These are phyloP conservation scores for Girardia tigrina DNA, from an alignment of 2,888 invertebrate species.

Conservation along the genomic window DNA sequence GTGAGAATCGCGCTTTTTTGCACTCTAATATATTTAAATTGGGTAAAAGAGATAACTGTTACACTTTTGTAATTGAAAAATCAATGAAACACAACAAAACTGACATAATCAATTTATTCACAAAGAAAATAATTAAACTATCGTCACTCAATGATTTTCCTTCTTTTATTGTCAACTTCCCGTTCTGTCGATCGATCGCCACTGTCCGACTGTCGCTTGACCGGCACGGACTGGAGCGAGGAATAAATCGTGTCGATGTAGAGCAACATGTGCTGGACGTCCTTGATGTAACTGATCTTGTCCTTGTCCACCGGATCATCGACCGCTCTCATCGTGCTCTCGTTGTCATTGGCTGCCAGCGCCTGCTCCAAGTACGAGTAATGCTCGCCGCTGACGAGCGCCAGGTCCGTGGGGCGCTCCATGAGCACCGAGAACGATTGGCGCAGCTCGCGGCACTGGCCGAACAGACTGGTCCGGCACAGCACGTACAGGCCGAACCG, in stretches of 20 bases:
- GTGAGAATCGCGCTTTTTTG: too few species aligned
- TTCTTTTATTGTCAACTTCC: too few species aligned
- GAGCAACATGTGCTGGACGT: background rate
- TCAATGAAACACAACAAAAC: too few species aligned
- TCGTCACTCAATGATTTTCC: too few species aligned
- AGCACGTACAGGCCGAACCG: conserved; percentile 88
- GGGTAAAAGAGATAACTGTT: too few species aligned
- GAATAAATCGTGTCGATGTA: background rate
- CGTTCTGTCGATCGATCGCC: too few species aligned
- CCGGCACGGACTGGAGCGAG: too few species aligned
- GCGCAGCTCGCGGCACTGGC: conserved; percentile 87
- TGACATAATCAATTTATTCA: too few species aligned
- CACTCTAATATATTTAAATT: too few species aligned
- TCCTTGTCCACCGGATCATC: background rate
- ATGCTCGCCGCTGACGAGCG: background rate
- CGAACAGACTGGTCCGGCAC: conserved; percentile 75
- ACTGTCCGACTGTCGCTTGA: too few species aligned
- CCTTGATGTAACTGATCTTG: background rate
- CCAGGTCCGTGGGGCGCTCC: conserved; percentile 34
- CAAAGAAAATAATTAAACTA: too few species aligned
- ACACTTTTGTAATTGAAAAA: too few species aligned
- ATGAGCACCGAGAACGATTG: conserved; percentile 77
- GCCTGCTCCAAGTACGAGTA: background rate
- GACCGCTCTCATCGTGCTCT: background rate
- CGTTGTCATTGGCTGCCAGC: background rate